Evolutionary conservation across 2,797 vertebrate species (phyloP), one percentile per base, ranked within the genome.

Genomic region (Lateolabrax maculatus): DNA sequence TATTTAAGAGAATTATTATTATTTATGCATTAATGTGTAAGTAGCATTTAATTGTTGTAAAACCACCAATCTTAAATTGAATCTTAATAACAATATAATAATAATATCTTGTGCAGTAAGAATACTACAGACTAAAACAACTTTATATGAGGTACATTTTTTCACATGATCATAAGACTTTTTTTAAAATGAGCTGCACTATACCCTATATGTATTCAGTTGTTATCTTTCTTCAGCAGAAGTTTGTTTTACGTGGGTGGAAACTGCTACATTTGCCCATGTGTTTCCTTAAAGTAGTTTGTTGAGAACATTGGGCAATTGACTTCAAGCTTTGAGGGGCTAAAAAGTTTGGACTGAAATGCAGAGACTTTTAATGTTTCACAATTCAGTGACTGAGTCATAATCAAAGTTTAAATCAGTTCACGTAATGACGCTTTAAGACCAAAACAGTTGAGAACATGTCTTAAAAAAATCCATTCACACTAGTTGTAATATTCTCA

Each of bases 401-500:
- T 63, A 65, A 70, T 44, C 62, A 11, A 56, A 64, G 51, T 34
- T 34, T 71, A 60, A 68, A 46, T 62, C 18, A 25, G 18, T 36
- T 5, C 3, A 29, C 9, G 49, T 23, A 21, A 67, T 49, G 16
- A 48, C 23, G 44, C 34, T 67, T 71, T 41, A 13, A 65, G 29
- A 23, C 16, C 25, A 64, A 48, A 25, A 46, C 11, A 29, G 51
- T 23, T 2, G 44, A n/a, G 10, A 53, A 36, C 21, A 49, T 8
- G 16, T 25, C 27, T 69, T 31, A 43, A n/a, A 49, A 1, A 13
- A 21, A 68, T 62, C 13, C 29, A 37, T 13, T 2, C 37, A 37
- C 37, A 27, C 55, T 3, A 27, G 21, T 53, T 9, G 31, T 19
- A 25, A 53, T 55, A 6, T 69, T 44, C 96, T 92, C 87, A 99